Conservation (phyloP, 2,113 vertebrate species). For the Conger conger region DNA sequence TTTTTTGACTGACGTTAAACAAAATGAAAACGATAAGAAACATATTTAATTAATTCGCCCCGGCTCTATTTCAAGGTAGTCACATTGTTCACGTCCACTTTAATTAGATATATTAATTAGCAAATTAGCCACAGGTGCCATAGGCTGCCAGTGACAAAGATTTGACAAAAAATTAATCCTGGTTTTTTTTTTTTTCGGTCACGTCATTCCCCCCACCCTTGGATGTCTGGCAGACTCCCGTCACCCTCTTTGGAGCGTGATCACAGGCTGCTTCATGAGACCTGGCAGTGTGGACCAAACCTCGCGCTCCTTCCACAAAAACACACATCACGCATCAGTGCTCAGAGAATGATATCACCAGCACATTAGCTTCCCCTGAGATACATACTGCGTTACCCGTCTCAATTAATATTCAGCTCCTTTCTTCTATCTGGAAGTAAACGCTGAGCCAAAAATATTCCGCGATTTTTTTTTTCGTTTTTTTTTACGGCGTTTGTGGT, state of each 20-base stretch:
- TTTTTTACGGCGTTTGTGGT: neutral
- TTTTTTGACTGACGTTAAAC: slow-evolving; percentile 9
- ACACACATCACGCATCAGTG: neutral
- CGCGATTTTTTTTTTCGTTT: no score
- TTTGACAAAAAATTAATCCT: slow-evolving; percentile 58
- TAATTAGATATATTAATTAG: slow-evolving; percentile 56
- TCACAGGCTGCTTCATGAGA: neutral
- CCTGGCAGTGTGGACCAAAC: neutral
- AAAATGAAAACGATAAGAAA: slow-evolving; percentile 16
- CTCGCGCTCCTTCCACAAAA: neutral
- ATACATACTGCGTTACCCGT: neutral
- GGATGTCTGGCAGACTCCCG: slow-evolving; percentile 11
- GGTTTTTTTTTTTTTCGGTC: slow-evolving; percentile 32
- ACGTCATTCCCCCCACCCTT: slow-evolving; percentile 29
- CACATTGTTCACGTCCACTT: slow-evolving; percentile 44
- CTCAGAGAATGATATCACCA: neutral
- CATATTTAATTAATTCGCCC: slow-evolving; percentile 49
- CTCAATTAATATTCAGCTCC: neutral
- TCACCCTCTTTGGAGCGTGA: neutral
- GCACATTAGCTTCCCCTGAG: neutral
- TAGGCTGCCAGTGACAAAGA: slow-evolving; percentile 48
- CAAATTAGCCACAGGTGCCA: slow-evolving; percentile 45
- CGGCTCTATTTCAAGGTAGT: slow-evolving; percentile 22
- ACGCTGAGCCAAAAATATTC: neutral
- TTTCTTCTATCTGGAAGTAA: neutral